Conservation (phyloP, 2,888 invertebrate species). For the Drosophila monieri region DNA sequence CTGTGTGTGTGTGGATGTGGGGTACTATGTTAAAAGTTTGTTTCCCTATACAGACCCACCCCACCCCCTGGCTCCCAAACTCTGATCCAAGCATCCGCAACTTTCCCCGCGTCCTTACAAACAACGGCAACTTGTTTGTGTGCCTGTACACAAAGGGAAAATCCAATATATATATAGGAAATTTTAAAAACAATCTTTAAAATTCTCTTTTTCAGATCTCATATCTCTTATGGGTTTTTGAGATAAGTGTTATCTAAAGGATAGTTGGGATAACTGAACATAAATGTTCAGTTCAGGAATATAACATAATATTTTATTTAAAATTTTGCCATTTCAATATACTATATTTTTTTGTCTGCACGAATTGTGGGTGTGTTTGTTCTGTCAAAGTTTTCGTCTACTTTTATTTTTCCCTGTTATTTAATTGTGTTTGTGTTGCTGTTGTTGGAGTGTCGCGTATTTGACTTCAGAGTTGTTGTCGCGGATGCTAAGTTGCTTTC, state of each 20-base stretch:
- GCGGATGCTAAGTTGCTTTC: conserved; percentile 31
- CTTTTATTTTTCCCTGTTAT: conserved; percentile 55
- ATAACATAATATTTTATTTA: no score
- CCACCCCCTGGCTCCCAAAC: conserved; percentile 36
- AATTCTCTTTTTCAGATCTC: background rate
- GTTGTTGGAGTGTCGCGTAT: conserved; percentile 47
- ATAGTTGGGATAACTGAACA: no score
- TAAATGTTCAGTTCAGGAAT: no score
- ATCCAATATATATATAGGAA: background rate
- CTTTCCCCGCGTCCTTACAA: conserved; percentile 8
- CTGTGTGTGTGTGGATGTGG: conserved; percentile 57
- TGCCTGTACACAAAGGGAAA: conserved; percentile 4
- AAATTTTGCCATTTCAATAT: background rate
- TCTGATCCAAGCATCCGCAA: conserved; percentile 7
- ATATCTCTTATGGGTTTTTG: background rate
- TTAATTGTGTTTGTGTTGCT: conserved; percentile 62
- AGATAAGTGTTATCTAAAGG: background rate
- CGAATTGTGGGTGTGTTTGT: conserved; percentile 14
- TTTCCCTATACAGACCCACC: conserved; percentile 37
- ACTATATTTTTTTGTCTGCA: background rate
- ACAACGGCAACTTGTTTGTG: conserved; percentile 63
- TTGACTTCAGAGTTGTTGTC: conserved; percentile 50
- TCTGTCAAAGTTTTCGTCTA: conserved; percentile 63
- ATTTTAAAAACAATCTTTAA: conserved; percentile 3
- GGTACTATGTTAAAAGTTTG: conserved; percentile 76